Conservation (phyloP, 2,888 invertebrate species). For the Galerucella pusilla region DNA sequence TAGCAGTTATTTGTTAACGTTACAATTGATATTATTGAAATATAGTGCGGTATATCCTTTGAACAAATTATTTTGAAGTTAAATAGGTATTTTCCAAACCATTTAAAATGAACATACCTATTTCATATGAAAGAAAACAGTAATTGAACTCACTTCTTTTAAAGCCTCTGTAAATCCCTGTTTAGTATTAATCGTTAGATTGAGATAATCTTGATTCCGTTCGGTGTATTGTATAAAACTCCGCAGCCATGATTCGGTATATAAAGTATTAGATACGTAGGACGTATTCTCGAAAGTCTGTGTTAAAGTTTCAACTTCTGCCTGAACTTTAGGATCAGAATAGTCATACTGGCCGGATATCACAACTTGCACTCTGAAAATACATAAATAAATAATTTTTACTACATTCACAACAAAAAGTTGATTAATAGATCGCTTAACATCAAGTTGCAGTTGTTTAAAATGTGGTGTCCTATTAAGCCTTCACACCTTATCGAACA, state of each 20-base stretch:
- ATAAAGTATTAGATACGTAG: slow-evolving; percentile 79
- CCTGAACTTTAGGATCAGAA: slow-evolving; percentile 80
- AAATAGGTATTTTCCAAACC: too few relatives aligned
- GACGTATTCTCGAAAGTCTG: slow-evolving; percentile 81
- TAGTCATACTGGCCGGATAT: slow-evolving; percentile 84
- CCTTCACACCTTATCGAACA: too few relatives aligned
- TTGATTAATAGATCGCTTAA: too few relatives aligned
- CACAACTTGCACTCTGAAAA: slow-evolving; percentile 75
- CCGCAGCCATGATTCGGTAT: slow-evolving; percentile 90
- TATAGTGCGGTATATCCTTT: too few relatives aligned
- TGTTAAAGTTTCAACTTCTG: slow-evolving; percentile 83
- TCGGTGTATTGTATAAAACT: slow-evolving; percentile 83
- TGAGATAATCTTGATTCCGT: slow-evolving; percentile 79
- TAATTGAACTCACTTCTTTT: slow-evolving; percentile 71
- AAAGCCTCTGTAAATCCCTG: slow-evolving; percentile 78
- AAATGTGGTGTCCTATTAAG: too few relatives aligned
- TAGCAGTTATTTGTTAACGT: too few relatives aligned
- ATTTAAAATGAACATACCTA: too few relatives aligned
- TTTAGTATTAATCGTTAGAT: slow-evolving; percentile 80
- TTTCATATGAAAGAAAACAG: too few relatives aligned
- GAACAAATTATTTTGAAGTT: too few relatives aligned
- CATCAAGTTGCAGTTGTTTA: too few relatives aligned
- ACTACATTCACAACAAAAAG: too few relatives aligned
- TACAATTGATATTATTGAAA: too few relatives aligned
- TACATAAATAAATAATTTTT: neutral